Evolutionary conservation across 1,140 invertebrate genomes (phyloP).

Genomic region (Caenorhabditis inopinata): DNA sequence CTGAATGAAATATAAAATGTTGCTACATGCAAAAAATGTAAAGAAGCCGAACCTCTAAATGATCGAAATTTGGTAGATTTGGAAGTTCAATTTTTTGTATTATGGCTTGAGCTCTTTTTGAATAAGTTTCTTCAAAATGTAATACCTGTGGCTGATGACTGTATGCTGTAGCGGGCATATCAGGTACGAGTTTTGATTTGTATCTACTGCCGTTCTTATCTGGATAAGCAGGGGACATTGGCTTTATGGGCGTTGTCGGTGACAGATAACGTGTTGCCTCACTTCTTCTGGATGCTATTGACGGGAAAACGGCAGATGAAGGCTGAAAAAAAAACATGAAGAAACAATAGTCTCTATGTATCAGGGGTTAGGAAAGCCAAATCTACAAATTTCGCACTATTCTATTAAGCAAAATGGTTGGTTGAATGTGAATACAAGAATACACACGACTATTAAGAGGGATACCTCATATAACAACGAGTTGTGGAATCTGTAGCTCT

Average conservation of each 20-base stretch:
- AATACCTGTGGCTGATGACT: background rate
- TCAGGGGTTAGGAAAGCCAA: no score
- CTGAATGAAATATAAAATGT: background rate
- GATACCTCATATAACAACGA: constrained; percentile 22
- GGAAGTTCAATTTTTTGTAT: no score
- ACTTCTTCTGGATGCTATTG: background rate
- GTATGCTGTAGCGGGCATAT: background rate
- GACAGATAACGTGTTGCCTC: background rate
- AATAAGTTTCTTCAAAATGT: background rate
- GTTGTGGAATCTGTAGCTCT: constrained; percentile 15
- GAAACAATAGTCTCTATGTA: no score
- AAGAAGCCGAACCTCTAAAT: no score
- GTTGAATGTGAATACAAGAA: background rate
- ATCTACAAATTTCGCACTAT: no score
- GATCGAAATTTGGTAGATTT: no score
- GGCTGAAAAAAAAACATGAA: background rate
- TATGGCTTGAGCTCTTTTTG: no score
- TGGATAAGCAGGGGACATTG: constrained; percentile 10
- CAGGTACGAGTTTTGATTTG: background rate
- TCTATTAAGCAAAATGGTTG: background rate
- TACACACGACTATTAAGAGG: background rate
- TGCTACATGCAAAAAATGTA: background rate
- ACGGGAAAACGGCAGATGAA: background rate
- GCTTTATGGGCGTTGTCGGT: constrained; percentile 10
- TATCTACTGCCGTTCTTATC: background rate